phyloP scores from a whole-genome alignment of 2,113 vertebrate genomes.

The Psephotus haematonotus region DNA sequence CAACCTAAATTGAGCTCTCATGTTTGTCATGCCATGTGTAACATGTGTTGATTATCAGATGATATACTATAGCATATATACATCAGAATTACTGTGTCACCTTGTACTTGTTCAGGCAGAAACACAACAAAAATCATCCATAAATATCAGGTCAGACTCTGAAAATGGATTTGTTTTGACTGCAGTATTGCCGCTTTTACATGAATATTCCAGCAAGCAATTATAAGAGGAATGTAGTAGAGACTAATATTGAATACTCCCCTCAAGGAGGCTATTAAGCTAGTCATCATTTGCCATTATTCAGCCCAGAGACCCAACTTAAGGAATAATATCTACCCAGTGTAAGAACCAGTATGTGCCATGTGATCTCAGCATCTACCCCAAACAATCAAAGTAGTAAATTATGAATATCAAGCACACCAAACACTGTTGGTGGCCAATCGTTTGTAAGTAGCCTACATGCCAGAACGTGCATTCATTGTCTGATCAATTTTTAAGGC shows the following conservation, averaged over 20 bases:
- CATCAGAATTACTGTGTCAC: slow-evolving; percentile 12
- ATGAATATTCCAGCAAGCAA: slow-evolving; percentile 30
- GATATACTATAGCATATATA: not conserved
- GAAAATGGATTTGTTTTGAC: slow-evolving; percentile 42
- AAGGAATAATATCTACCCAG: not conserved
- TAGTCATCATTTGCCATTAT: not conserved
- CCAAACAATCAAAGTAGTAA: not conserved
- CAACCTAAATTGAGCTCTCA: not conserved
- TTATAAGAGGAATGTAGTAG: not conserved
- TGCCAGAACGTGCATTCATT: not conserved
- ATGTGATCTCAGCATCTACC: not conserved
- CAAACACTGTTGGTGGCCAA: not conserved
- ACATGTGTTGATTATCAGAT: not conserved
- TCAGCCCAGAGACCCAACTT: not conserved
- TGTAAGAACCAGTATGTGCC: not conserved
- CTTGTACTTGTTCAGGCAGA: not conserved
- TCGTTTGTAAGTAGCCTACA: not conserved
- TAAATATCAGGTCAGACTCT: not conserved
- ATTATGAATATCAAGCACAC: not conserved
- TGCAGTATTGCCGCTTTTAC: not conserved
- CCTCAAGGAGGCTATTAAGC: not conserved
- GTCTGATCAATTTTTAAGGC: not conserved
- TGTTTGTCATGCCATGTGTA: not conserved
- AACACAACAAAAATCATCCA: not conserved
- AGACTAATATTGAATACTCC: not conserved